phyloP scores from a whole-genome alignment of 2,113 vertebrate genomes.

The Catagonus wagneri region DNA sequence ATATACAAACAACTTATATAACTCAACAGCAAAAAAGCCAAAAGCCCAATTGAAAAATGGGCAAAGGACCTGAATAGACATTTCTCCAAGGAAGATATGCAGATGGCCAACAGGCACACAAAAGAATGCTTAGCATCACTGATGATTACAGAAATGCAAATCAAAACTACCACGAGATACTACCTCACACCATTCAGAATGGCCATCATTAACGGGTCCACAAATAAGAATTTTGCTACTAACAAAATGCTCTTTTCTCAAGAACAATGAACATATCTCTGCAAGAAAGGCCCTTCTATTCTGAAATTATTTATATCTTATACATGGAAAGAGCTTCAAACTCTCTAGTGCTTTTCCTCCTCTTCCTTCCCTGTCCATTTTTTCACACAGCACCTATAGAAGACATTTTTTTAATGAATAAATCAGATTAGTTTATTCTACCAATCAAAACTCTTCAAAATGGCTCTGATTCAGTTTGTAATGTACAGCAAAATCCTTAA shows the following conservation, averaged over 20 bases:
- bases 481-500: not conserved
- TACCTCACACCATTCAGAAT: no score
- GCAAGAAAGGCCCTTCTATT: conserved; percentile 37
- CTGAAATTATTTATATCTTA: conserved; percentile 47
- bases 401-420: not conserved
- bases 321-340: not conserved
- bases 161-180: no score
- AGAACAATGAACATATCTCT: conserved; percentile 69
- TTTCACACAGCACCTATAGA: not conserved
- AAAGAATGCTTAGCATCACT: no score
- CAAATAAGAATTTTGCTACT: conserved; percentile 62
- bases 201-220: no score
- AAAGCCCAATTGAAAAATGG: no score
- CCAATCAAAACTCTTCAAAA: conserved; percentile 29
- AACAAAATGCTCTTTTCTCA: conserved; percentile 68
- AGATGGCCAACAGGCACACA: no score
- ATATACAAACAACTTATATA: no score
- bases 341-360: not conserved
- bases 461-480: not conserved
- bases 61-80: no score
- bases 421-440: not conserved
- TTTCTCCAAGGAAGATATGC: no score
- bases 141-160: no score
- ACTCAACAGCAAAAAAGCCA: no score
- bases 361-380: not conserved